Base-by-base conservation (phyloP, 2,888 invertebrate species). In the Formica aserva region DNA sequence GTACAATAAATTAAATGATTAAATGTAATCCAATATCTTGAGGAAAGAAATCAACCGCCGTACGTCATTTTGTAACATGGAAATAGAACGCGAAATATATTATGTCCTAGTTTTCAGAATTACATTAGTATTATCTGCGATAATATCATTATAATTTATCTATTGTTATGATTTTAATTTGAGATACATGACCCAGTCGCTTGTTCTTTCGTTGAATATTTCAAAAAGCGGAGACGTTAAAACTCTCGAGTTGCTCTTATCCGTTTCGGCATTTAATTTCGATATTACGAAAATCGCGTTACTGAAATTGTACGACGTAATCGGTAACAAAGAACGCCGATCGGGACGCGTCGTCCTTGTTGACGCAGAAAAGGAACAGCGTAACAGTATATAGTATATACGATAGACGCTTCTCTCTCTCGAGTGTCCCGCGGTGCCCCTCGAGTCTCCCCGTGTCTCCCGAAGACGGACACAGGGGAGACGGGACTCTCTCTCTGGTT, bases 301-400 rank as follows among this genome's bases (percentile, higher is more conserved):
- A 55, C 18, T 65, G 57, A 69, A 77, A 77, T 83, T 77, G 76
- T 55, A 66, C 26, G 38, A 45, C 72, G 82, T n/a, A 66, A 78
- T n/a, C 15, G 38, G 52, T 52, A 38, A 66, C 26, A n/a, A 26
- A 45, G 75, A 41, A 26, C 22, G 35, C 13, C 22, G 8, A 55
- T 41, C 18, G 29, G 41, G 55, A 55, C 52, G 35, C 35, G 83
- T 83, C 65, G 65, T 87, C 88, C 81, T 83, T 92, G 93, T 93
- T 92, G 93, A 93, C 92, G 92, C 90, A 92, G 92, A 92, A 93
- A 93, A 93, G 93, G 89, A 93, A 87, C 90, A 91, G 89, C 92
- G 92, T 92, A 93, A 94, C 93, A 90, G 92, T 88, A 89, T 87
- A 60, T 35, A 38, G 92, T 88, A 89, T 87, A 60, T 45, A 55